Percentiles rank a stretch among this genome's conserved stretches.
phyloP scores from a whole-genome alignment of 2,113 vertebrate species.

The Saguinus imperator region DNA sequence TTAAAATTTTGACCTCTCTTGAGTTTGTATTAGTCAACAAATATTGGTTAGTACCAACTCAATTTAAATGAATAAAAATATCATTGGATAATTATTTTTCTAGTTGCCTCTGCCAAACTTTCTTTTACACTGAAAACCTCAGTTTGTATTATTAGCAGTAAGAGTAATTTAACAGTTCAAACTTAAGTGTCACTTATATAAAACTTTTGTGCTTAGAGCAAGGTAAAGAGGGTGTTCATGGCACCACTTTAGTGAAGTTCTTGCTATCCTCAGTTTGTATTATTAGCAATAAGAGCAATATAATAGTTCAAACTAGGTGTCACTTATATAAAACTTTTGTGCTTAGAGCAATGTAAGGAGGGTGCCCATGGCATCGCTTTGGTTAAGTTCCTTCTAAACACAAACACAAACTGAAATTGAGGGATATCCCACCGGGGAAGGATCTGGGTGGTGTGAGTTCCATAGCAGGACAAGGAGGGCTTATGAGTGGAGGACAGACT shows the following conservation, averaged over 20 bases:
- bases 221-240: neutral
- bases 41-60: slow-evolving; percentile 26
- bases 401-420: neutral
- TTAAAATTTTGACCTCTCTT: slow-evolving; percentile 46
- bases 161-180: neutral
- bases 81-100: neutral
- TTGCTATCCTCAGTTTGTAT: neutral
- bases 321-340: neutral
- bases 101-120: neutral
- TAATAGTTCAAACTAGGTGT: neutral
- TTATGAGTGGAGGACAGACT: neutral
- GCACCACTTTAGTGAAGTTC: too few relatives aligned
- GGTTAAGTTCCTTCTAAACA: neutral
- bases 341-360: neutral
- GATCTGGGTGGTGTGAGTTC: neutral
- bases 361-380: too few relatives aligned
- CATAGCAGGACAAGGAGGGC: neutral
- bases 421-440: neutral
- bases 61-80: slow-evolving; percentile 43
- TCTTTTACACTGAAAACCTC: slow-evolving; percentile 13
- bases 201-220: neutral
- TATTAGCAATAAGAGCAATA: neutral
- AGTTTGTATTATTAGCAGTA: neutral
- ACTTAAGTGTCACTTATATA: neutral
- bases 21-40: slow-evolving; percentile 46